These are phyloP conservation scores for Malacosoma neustria DNA, from an alignment of 2,888 invertebrate genomes.

Conservation along the genomic window DNA sequence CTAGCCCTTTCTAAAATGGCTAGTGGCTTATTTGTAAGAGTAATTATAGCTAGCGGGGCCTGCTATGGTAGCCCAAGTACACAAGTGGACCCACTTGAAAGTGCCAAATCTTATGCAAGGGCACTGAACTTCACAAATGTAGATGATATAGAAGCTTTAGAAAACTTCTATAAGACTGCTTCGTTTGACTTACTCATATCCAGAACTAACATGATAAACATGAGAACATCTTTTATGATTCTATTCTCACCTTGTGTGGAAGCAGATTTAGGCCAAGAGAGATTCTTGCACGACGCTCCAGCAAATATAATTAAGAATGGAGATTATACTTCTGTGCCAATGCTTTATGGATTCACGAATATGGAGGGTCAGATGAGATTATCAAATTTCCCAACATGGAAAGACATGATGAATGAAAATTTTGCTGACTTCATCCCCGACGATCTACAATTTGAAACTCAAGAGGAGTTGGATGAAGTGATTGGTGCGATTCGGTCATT, in stretches of 20 bases:
- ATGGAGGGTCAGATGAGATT: slow-evolving; percentile 36
- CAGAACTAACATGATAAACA: neutral
- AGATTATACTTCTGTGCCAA: slow-evolving; percentile 26
- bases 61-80: neutral
- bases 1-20: slow-evolving; percentile 24
- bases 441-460: slow-evolving; percentile 27
- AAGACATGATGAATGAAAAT: slow-evolving; percentile 32
- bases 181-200: neutral
- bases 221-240: slow-evolving; percentile 8
- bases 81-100: neutral
- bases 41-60: neutral
- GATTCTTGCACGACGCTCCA: slow-evolving; percentile 30
- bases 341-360: slow-evolving; percentile 35
- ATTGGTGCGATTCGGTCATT: slow-evolving; percentile 23
- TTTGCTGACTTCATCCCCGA: slow-evolving; percentile 41
- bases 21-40: slow-evolving; percentile 21
- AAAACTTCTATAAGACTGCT: neutral
- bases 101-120: neutral
- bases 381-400: slow-evolving; percentile 24
- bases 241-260: slow-evolving; percentile 20
- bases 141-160: neutral
- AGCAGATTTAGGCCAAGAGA: slow-evolving; percentile 12
- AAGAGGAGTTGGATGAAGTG: slow-evolving; percentile 23
- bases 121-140: neutral
- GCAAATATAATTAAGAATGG: slow-evolving; percentile 26